These are phyloP conservation scores for Misgurnus anguillicaudatus DNA, from an alignment of 2,113 vertebrate genomes.

Conservation along the genomic window DNA sequence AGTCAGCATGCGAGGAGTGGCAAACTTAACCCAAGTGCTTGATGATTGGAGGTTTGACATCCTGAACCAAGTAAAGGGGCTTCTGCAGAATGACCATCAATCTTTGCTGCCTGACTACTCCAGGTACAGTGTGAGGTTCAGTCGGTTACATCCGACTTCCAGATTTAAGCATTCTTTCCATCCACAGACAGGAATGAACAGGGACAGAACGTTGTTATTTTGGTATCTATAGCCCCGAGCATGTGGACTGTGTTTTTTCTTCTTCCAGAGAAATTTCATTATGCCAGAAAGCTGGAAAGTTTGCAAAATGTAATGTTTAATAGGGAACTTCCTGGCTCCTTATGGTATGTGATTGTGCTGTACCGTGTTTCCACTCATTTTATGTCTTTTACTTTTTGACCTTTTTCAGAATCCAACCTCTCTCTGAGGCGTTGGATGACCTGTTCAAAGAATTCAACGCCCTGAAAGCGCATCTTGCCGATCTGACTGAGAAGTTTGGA, in stretches of 20 bases:
- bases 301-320: constrained; percentile 24
- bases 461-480: constrained; percentile 75
- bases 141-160: neutral
- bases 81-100: constrained; percentile 78
- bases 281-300: constrained; percentile 30
- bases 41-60: constrained; percentile 82
- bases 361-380: neutral
- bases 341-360: constrained; percentile 46
- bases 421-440: constrained; percentile 77
- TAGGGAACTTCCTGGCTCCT: constrained; percentile 40
- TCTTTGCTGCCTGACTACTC: constrained; percentile 76
- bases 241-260: constrained; percentile 41
- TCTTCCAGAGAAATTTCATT: constrained; percentile 55
- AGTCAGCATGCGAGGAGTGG: constrained; percentile 73
- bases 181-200: constrained; percentile 1
- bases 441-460: constrained; percentile 81
- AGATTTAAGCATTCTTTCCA: neutral
- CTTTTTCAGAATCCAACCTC: constrained; percentile 71
- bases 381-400: neutral
- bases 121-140: constrained; percentile 62
- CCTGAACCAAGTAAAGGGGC: constrained; percentile 69
- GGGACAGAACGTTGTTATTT: constrained; percentile 38
- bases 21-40: constrained; percentile 77
- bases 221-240: constrained; percentile 19
- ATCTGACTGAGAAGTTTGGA: constrained; percentile 75